Evolutionary conservation across 2,797 vertebrate genomes (phyloP), one percentile per base, ranked within the genome.

Genomic region (Microchirus variegatus): DNA sequence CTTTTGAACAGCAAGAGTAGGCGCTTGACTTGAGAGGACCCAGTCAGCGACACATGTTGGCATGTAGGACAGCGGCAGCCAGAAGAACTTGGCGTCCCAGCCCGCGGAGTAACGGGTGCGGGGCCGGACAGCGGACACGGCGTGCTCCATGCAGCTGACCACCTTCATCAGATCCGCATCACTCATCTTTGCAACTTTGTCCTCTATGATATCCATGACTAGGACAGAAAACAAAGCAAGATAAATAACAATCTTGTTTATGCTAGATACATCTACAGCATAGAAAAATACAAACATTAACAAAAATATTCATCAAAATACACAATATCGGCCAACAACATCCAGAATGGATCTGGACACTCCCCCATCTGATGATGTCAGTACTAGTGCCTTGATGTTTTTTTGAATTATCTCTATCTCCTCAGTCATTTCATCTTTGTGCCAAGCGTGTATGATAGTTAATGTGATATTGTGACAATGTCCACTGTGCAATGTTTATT

Each of bases 41-140:
- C 83, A 84, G 9, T 97, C 95, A 0, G 57, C 16, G 11, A 96
- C 1, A 1, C 83, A 81, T 0, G 90, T 85, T 0, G 95, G 96
- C 76, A 95, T 67, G 77, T 96, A 97, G 1, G 95, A 94, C 61
- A 96, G 48, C 0, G 96, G 95, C 61, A 95, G 54, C 91, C 92
- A 96, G 86, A 96, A 82, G 0, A 98, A 41, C 56, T 95, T 96
- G 63, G 94, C 94, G 1, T 97, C 96, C 94, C 95, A 95, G 50
- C 96, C 96, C 0, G 89, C 83, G 0, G 94, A 92, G 81, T 98
- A 98, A 70, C 95, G 95, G 13, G 68, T 71, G 0, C 95, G 94
- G 0, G 96, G 95, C 13, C 77, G 76, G 22, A 92, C 41, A 2
- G 95, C 94, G 0, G 94, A 89, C 2, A 96, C 53, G 0, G 95